These are phyloP conservation scores for Barbus barbus DNA, from an alignment of 2,113 vertebrate species.

Conservation along the genomic window DNA sequence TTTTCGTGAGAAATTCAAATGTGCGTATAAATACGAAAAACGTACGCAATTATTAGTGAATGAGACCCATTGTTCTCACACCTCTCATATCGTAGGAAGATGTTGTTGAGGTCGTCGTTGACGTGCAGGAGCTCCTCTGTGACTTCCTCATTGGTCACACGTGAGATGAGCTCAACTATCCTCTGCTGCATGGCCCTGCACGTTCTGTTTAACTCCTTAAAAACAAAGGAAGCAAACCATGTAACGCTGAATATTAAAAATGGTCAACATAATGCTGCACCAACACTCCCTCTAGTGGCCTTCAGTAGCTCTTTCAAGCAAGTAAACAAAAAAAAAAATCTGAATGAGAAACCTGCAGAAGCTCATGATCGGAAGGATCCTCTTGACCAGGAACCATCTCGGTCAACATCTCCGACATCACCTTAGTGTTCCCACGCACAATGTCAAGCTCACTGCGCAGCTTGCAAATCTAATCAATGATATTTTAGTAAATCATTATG, in stretches of 20 bases:
- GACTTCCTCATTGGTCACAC: constrained; percentile 93
- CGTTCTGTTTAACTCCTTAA: constrained; percentile 92
- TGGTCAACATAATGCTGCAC: not conserved
- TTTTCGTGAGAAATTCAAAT: too few species aligned
- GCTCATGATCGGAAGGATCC: constrained; percentile 92
- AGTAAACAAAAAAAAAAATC: not conserved
- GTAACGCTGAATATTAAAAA: not conserved
- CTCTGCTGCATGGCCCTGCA: constrained; percentile 97
- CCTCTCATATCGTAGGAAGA: constrained; percentile 95
- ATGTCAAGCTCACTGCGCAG: constrained; percentile 95
- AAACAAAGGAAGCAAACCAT: constrained; percentile 29
- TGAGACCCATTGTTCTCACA: too few species aligned
- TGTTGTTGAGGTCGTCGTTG: constrained; percentile 97
- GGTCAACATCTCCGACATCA: constrained; percentile 99
- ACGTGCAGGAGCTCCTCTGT: constrained; percentile 94
- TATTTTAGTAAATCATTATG: not conserved
- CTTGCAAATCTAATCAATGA: constrained; percentile 82
- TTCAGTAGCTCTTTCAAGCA: constrained; percentile 1
- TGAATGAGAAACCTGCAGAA: constrained; percentile 83
- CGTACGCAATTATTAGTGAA: too few species aligned
- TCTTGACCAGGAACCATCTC: constrained; percentile 98
- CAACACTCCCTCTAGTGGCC: constrained; percentile 42
- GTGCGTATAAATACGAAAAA: too few species aligned
- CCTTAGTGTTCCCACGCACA: constrained; percentile 96
- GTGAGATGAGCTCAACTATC: constrained; percentile 93